Evolutionary conservation across 2,888 invertebrate species (phyloP).

Genomic region (Nomada ruficornis): DNA sequence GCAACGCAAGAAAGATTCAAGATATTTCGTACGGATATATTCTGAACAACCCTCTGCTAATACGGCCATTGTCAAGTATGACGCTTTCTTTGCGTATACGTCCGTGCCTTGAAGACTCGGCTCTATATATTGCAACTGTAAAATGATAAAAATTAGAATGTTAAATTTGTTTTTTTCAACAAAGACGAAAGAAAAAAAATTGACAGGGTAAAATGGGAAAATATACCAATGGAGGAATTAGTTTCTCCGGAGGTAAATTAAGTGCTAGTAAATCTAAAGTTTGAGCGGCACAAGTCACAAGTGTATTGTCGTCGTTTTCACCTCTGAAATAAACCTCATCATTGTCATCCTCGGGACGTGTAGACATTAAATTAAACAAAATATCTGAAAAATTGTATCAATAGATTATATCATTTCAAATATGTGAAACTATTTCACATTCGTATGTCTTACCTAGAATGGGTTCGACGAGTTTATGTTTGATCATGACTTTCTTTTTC

Average conservation of each 20-base stretch:
- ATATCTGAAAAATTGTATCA: slow-evolving; percentile 84
- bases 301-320: slow-evolving; percentile 87
- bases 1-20: slow-evolving; percentile 89
- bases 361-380: slow-evolving; percentile 89
- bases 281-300: slow-evolving; percentile 89
- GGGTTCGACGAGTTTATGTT: slow-evolving; percentile 89
- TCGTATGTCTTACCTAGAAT: slow-evolving; percentile 80
- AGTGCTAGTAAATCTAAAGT: slow-evolving; percentile 90
- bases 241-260: slow-evolving; percentile 90
- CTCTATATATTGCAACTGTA: slow-evolving; percentile 87
- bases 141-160: slow-evolving; percentile 16
- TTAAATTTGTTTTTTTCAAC: not conserved
- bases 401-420: not conserved
- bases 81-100: slow-evolving; percentile 88
- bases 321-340: slow-evolving; percentile 88
- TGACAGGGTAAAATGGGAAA: not conserved
- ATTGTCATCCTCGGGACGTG: slow-evolving; percentile 86
- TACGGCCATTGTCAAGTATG: slow-evolving; percentile 90
- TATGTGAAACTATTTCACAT: not conserved
- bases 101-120: slow-evolving; percentile 88
- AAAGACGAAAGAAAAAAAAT: not conserved
- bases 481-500: slow-evolving; percentile 90
- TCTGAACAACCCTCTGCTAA: slow-evolving; percentile 92
- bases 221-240: slow-evolving; percentile 89
- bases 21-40: slow-evolving; percentile 89